phyloP scores from a whole-genome alignment of 1,140 invertebrate genomes.

The Lordiphosa clarofinis region DNA sequence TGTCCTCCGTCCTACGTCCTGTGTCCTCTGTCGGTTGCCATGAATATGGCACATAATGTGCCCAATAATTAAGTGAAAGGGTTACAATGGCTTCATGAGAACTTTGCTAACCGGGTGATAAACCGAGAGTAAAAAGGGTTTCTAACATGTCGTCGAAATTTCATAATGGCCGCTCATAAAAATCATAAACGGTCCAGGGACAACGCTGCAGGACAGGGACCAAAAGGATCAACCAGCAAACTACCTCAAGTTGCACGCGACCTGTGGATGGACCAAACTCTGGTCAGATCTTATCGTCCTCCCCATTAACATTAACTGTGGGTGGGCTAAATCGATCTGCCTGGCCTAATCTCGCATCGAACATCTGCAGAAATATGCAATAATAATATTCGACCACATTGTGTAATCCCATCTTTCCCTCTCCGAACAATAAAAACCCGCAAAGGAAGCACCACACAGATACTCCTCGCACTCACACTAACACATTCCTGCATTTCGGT shows the following conservation, averaged over 20 bases:
- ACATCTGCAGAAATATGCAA: slow-evolving; percentile 36
- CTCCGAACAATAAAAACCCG: slow-evolving; percentile 15
- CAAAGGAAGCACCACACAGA: background rate
- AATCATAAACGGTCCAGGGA: slow-evolving; percentile 36
- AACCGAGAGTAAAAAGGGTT: slow-evolving; percentile 54
- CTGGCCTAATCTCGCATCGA: slow-evolving; percentile 36
- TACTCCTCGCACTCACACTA: background rate
- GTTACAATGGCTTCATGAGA: slow-evolving; percentile 75
- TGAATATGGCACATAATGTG: slow-evolving; percentile 73
- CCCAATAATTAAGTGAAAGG: slow-evolving; percentile 77
- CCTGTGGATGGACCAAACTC: too few relatives aligned
- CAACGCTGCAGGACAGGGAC: slow-evolving; percentile 16
- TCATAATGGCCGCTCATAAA: slow-evolving; percentile 56
- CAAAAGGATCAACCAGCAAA: slow-evolving; percentile 24
- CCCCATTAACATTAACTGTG: slow-evolving; percentile 8
- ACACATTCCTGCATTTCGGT: background rate
- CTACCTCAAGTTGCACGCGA: slow-evolving; percentile 4
- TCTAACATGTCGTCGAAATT: slow-evolving; percentile 61
- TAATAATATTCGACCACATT: slow-evolving; percentile 29
- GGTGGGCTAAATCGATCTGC: slow-evolving; percentile 23
- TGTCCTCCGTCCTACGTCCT: slow-evolving; percentile 10
- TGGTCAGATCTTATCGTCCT: too few relatives aligned
- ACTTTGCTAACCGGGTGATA: slow-evolving; percentile 69
- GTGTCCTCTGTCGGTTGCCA: slow-evolving; percentile 45
- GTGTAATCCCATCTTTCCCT: slow-evolving; percentile 4